These are phyloP conservation scores for Tenodera sinensis DNA, from an alignment of 2,888 invertebrate species.

Conservation along the genomic window DNA sequence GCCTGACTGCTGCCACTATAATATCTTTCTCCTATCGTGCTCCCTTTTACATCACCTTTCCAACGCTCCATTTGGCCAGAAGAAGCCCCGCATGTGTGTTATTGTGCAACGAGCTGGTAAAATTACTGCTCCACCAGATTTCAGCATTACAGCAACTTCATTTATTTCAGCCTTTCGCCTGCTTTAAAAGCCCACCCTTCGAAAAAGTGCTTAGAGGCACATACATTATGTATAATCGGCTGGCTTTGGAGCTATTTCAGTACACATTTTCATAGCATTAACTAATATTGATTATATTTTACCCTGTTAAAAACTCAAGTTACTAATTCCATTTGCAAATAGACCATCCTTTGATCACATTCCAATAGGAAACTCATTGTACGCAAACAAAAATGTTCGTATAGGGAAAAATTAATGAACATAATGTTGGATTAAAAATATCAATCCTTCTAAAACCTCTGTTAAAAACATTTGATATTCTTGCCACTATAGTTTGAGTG, in stretches of 20 bases:
- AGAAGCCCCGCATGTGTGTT: not conserved
- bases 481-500: too few relatives aligned
- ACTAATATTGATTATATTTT: too few relatives aligned
- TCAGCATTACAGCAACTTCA: not conserved
- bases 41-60: not conserved
- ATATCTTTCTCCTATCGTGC: conserved; percentile 23
- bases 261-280: too few relatives aligned
- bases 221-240: not conserved
- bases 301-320: too few relatives aligned
- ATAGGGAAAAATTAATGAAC: too few relatives aligned
- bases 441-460: too few relatives aligned
- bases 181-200: not conserved
- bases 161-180: not conserved
- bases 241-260: not conserved
- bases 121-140: not conserved
- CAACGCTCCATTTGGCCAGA: not conserved
- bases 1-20: conserved; percentile 31
- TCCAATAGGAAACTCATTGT: too few relatives aligned
- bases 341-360: too few relatives aligned
- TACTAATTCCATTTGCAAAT: too few relatives aligned
- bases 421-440: too few relatives aligned
- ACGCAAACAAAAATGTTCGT: too few relatives aligned
- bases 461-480: too few relatives aligned
- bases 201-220: not conserved
- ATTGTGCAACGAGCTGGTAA: not conserved